Base-by-base conservation (phyloP, 1,140 invertebrate species). In the Trichonephila inaurata region DNA sequence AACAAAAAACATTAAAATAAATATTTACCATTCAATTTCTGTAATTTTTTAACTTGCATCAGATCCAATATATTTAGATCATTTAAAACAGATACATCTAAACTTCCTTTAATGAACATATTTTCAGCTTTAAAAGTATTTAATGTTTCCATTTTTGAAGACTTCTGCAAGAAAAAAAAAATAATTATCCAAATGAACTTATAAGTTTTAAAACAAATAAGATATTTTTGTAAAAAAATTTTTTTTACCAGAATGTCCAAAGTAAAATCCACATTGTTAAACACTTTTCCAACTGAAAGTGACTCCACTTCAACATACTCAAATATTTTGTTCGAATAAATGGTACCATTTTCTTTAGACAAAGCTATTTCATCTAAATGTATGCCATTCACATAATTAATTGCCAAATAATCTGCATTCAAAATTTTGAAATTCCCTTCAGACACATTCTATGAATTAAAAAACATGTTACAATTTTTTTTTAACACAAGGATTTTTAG, bases 11-110 rank as follows among this genome's bases (percentile, higher is more conserved):
- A 51, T 10, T 51, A 12, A 0, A 51, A 8, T 51, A 51, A 51
- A 5, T 21, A 33, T 60, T 87, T 64, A 87, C 85, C 85, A 62
- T 16, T 8, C 21, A 60, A 87, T 14, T 28, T 18, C 24, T 87
- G 85, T 6, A 40, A 40, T 64, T 62, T 87, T 64, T 62, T 12
- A 14, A 77, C 21, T 28, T 89, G 88, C 88, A 89, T 89, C 6
- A 89, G 72, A 77, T 89, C 66, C 51, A n/a, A 89, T 24, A 89
- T 28, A 21, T 89, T 16, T 1, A 89, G 6, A 72, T 44, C 12
- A 77, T 89, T 89, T n/a, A 89, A 24, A 18, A 44, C n/a, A 60
- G 62, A 24, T 58, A 89, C 21, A 77, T 44, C 12, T 3, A 89
- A 28, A 28, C 58, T 77, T 58, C 88, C 88, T 16, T 77, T 28